phyloP scores from a whole-genome alignment of 2,113 vertebrate genomes.

The Chamaea fasciata region DNA sequence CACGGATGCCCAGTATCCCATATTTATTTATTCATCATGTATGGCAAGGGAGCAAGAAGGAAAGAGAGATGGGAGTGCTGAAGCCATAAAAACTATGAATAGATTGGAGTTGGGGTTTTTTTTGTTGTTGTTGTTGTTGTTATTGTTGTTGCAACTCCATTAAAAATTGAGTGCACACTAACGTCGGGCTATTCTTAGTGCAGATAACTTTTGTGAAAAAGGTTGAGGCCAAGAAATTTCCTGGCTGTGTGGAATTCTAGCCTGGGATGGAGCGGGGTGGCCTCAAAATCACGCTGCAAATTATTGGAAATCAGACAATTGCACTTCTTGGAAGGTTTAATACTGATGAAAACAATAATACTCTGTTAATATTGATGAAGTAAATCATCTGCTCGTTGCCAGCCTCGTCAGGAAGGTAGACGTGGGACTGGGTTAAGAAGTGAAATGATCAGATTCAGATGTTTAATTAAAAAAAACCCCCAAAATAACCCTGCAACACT shows the following conservation, averaged over 20 bases:
- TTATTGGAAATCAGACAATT: conserved; percentile 48
- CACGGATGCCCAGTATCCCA: not conserved
- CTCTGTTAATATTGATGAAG: conserved; percentile 1
- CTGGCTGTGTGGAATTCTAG: not conserved
- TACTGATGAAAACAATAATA: conserved; percentile 41
- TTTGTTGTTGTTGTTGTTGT: not conserved
- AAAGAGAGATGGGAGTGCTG: not conserved
- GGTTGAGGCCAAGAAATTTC: conserved; percentile 24
- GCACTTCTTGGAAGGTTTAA: conserved; percentile 48
- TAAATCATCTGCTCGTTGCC: conserved; percentile 38
- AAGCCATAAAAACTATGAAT: not conserved
- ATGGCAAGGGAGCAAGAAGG: not conserved
- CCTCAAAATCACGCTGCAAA: not conserved
- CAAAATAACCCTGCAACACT: not conserved
- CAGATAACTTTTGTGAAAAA: conserved; percentile 47
- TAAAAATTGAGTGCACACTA: conserved; percentile 54
- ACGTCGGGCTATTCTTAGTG: conserved; percentile 49
- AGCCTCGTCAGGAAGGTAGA: conserved; percentile 28
- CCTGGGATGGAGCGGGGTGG: not conserved
- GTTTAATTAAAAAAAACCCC: not conserved
- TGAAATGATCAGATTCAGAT: conserved; percentile 22
- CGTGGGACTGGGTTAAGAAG: conserved; percentile 22
- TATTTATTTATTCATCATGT: not conserved
- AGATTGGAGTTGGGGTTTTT: not conserved
- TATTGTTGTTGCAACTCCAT: conserved; percentile 24